phyloP scores from a whole-genome alignment of 2,113 vertebrate genomes.

The Stomatorhinus ivindoensis region DNA sequence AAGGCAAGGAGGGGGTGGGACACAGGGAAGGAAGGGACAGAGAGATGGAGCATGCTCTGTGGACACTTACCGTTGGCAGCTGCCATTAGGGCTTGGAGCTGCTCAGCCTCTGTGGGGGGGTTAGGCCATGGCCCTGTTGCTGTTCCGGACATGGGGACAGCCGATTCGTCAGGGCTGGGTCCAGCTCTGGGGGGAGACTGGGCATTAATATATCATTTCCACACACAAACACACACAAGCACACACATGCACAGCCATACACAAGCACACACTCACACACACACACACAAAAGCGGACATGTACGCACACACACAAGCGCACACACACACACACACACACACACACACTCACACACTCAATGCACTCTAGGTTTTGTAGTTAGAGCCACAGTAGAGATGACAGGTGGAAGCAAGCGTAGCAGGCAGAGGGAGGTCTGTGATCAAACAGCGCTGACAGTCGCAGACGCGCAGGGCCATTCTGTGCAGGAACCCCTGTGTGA shows the following conservation, averaged over 20 bases:
- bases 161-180: constrained; percentile 62
- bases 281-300: not conserved
- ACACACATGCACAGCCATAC: not conserved
- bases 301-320: not conserved
- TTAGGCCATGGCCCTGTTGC: constrained; percentile 95
- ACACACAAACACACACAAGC: not conserved
- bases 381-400: not conserved
- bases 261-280: constrained; percentile 20
- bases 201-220: not conserved
- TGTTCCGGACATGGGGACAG: constrained; percentile 42
- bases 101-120: constrained; percentile 91
- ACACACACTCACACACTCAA: not conserved
- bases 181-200: constrained; percentile 47
- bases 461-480: not conserved
- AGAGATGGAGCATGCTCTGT: not conserved
- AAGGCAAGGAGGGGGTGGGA: not conserved
- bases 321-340: not conserved
- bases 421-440: not conserved
- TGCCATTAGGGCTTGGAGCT: constrained; percentile 96
- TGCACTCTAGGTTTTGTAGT: not conserved
- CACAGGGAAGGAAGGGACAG: not conserved
- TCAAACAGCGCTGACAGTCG: not conserved
- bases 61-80: constrained; percentile 79
- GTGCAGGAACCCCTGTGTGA: not conserved
- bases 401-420: not conserved